These are phyloP conservation scores for Rhadina sibilatrix DNA, from an alignment of 2,113 vertebrate species.

Conservation along the genomic window DNA sequence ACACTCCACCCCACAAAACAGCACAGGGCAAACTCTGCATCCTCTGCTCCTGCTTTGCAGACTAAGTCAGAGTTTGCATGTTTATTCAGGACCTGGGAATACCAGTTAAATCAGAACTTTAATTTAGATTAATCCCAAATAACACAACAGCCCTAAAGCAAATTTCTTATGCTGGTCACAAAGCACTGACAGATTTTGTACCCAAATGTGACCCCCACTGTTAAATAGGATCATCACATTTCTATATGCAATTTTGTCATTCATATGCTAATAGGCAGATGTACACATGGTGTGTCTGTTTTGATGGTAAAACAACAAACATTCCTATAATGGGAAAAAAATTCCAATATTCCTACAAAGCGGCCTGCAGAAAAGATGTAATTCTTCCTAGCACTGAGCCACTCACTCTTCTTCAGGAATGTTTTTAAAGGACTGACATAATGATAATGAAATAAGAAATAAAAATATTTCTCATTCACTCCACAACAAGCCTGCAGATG, in stretches of 20 bases:
- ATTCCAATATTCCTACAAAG: background rate
- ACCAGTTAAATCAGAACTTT: conserved; percentile 33
- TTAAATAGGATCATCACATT: conserved; percentile 28
- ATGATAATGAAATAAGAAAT: background rate
- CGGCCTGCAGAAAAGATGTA: background rate
- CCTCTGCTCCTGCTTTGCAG: conserved; percentile 4
- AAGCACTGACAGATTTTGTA: conserved; percentile 50
- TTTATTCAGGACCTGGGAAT: conserved; percentile 35
- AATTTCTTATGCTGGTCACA: conserved; percentile 51
- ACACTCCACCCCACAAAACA: conserved; percentile 13
- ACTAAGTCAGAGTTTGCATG: conserved; percentile 29
- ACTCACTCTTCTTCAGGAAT: background rate
- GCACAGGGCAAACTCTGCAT: conserved; percentile 35
- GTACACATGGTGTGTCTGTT: background rate
- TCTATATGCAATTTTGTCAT: conserved; percentile 14
- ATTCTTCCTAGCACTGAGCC: background rate
- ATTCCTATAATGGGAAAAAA: background rate
- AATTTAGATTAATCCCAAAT: conserved; percentile 17
- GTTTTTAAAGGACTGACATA: background rate
- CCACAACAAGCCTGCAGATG: background rate
- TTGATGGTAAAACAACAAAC: background rate
- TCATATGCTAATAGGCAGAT: conserved; percentile 41
- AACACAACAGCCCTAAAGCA: conserved; percentile 31
- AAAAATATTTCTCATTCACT: background rate
- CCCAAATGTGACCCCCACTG: conserved; percentile 47